phyloP scores from a whole-genome alignment of 2,797 vertebrate species.

The Sylvia borin region DNA sequence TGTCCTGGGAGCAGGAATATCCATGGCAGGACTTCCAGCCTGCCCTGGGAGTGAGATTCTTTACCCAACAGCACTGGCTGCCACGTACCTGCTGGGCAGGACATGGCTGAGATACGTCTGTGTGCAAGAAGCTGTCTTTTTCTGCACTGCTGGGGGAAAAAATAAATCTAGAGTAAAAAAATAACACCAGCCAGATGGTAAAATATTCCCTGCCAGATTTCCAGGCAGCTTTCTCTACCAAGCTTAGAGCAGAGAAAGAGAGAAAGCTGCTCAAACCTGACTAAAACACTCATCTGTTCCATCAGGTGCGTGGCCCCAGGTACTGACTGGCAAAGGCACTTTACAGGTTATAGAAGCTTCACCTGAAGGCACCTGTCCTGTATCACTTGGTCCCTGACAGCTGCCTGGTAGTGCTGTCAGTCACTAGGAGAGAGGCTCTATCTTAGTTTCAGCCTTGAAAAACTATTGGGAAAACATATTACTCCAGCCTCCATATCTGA shows the following conservation, averaged over 20 bases:
- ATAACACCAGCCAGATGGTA: slow-evolving; percentile 27
- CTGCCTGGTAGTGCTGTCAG: background rate
- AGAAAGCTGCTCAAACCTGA: background rate
- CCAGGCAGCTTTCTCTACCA: background rate
- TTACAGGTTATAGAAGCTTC: background rate
- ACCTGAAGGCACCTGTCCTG: background rate
- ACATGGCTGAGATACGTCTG: background rate
- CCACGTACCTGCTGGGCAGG: background rate
- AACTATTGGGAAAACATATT: background rate
- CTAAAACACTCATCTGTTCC: background rate
- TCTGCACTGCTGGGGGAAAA: background rate
- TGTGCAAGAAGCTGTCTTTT: background rate
- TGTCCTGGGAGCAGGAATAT: background rate
- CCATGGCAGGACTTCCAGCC: background rate
- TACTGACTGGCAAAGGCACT: background rate
- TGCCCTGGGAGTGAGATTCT: background rate
- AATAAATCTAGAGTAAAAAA: background rate
- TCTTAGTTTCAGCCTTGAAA: background rate
- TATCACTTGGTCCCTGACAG: background rate
- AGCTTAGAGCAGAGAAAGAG: background rate
- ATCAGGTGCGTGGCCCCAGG: background rate
- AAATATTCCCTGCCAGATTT: slow-evolving; percentile 32
- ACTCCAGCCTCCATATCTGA: background rate
- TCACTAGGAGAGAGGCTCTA: background rate
- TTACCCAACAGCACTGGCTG: background rate